phyloP scores from a whole-genome alignment of 30 jellyfish, hydroid and myxozoan species.

The Aurelia sp. region DNA sequence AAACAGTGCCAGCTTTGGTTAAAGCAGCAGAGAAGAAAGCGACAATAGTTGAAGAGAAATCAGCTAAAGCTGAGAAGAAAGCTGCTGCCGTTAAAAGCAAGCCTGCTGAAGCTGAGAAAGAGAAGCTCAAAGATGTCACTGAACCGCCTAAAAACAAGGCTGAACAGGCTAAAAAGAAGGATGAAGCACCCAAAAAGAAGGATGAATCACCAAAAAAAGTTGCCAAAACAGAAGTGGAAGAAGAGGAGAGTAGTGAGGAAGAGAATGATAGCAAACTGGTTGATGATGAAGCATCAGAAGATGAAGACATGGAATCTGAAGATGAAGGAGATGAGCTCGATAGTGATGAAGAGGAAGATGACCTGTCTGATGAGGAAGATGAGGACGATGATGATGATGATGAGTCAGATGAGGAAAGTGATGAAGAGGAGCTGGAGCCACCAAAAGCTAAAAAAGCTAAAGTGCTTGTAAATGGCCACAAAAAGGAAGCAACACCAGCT shows the following conservation, averaged over 20 bases:
- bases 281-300: conserved; percentile 45
- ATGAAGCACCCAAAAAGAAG: background rate
- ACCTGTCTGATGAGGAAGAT: conserved; percentile 39
- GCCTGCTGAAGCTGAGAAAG: conserved; percentile 8
- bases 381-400: conserved; percentile 69
- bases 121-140: background rate
- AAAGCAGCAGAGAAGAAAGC: conserved; percentile 62
- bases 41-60: conserved; percentile 57
- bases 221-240: background rate
- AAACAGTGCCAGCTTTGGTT: conserved; percentile 74
- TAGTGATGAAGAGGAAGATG: conserved; percentile 63
- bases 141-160: background rate
- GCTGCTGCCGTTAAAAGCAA: background rate
- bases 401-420: conserved; percentile 40
- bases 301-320: conserved; percentile 61
- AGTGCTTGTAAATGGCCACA: conserved; percentile 39
- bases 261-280: conserved; percentile 38
- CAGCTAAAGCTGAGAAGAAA: conserved; percentile 15
- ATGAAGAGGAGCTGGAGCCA: conserved; percentile 54
- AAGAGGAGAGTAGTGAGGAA: conserved; percentile 35
- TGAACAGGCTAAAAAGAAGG: background rate
- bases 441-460: conserved; percentile 67
- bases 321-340: conserved; percentile 75
- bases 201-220: background rate
- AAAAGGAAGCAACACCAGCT: conserved; percentile 25